Base-by-base conservation (phyloP, 2,113 vertebrate species). In the Tenebrosternarchus preto region DNA sequence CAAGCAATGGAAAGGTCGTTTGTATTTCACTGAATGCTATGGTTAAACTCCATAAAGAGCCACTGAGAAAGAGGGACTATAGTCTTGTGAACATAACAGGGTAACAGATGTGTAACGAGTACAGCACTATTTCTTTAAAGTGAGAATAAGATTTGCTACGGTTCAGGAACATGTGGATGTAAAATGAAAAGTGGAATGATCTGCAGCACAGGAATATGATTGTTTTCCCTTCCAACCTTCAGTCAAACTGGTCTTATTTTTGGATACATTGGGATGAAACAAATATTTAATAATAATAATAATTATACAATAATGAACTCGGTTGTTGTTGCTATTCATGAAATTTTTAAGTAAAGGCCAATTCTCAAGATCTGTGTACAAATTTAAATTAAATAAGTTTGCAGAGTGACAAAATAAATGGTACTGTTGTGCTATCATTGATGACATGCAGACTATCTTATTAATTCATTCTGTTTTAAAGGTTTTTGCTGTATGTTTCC, bases 241-340 rank as follows among this genome's bases (percentile, higher is more conserved):
- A 36, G 6, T 36, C 53, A 55, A 55, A 19, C 11, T 55, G 53
- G 33, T 36, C 53, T 5, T 77, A 39, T 66, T 76, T 6, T 24
- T 3, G 0, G 8, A 22, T 8, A 22, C 33, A 4, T 36, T 70
- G 25, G 46, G 43, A 70, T 60, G 5, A 39, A 43, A 19, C 8
- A 46, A 60, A 29, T 33, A 78, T 33, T 60, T 78, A 66, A 5
- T 60, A n/a, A 59, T 72, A 29, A 31, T 67, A 4, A 25, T 56
- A 1, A 46, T 33, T 56, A 19, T 1, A 43, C 39, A 20, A 46
- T 68, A 20, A 5, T 8, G 29, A 33, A 3, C 64, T 67, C 22
- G 4, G 8, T 6, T 66, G 8, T 6, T 66, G 4, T 61, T 61
- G 46, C 33, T 20, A 78, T 78, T 39, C 22, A 1, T 1, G 22